These are phyloP conservation scores for Folsomia manolachei DNA, from an alignment of 2,888 invertebrate species.

Conservation along the genomic window DNA sequence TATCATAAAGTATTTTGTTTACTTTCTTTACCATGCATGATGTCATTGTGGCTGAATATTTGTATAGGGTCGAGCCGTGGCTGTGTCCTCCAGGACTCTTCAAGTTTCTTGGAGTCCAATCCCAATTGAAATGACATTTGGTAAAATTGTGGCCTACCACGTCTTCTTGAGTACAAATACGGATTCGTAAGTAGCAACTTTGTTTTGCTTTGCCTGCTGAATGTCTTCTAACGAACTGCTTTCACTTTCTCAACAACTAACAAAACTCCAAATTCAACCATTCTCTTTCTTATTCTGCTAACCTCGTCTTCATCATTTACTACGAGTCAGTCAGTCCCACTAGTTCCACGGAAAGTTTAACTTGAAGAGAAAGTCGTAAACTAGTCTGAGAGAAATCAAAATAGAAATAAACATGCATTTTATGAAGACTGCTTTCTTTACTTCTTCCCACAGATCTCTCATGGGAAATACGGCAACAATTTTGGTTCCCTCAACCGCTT, in stretches of 20 bases:
- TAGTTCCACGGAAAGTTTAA: slow-evolving; percentile 1
- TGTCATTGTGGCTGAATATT: too few species aligned
- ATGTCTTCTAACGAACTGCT: too few species aligned
- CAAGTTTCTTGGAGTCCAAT: slow-evolving; percentile 47
- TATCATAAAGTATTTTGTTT: too few species aligned
- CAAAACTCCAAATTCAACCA: too few species aligned
- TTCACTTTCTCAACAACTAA: too few species aligned
- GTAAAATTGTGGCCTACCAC: slow-evolving; percentile 45
- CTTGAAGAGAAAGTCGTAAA: not conserved
- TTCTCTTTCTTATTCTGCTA: not conserved
- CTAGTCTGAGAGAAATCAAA: slow-evolving; percentile 2
- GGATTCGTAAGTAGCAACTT: not conserved
- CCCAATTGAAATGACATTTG: slow-evolving; percentile 43
- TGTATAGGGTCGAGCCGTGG: slow-evolving; percentile 39
- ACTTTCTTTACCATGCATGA: too few species aligned
- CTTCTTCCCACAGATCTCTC: not conserved
- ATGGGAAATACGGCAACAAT: slow-evolving; percentile 22
- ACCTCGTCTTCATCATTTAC: not conserved
- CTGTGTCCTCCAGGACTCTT: slow-evolving; percentile 38
- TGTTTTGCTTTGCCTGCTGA: too few species aligned
- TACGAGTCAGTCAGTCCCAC: too few species aligned
- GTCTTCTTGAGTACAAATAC: slow-evolving; percentile 26
- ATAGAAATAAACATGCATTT: not conserved
- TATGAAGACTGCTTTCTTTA: slow-evolving; percentile 1
- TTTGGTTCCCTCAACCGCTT: slow-evolving; percentile 35